A percentile compares a stretch with the other conserved stretches of the same genome.
These are phyloP conservation scores for Sminthurides aquaticus DNA, from an alignment of 2,888 invertebrate genomes.

Conservation along the genomic window DNA sequence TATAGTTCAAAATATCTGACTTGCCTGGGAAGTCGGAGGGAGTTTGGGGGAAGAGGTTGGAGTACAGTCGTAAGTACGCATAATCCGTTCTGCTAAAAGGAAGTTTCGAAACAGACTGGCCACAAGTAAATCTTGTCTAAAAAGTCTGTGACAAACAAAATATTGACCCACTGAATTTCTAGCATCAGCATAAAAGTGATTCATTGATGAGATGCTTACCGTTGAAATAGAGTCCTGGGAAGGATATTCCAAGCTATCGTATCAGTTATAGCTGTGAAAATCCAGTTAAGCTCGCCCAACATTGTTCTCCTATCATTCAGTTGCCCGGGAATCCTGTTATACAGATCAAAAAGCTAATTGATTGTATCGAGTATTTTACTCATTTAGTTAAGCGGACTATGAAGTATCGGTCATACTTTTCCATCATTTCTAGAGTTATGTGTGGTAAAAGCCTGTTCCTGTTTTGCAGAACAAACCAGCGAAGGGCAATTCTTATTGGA, in stretches of 20 bases:
- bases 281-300: slow-evolving; percentile 99
- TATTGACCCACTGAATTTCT: no score
- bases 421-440: slow-evolving; percentile 75
- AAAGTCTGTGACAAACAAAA: slow-evolving; percentile 80
- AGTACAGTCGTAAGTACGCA: slow-evolving; percentile 92
- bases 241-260: slow-evolving; percentile 98
- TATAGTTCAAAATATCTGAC: slow-evolving; percentile 1
- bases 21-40: slow-evolving; percentile 75
- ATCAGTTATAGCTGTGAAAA: slow-evolving; percentile 98
- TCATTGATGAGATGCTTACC: slow-evolving; percentile 9
- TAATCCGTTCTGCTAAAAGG: slow-evolving; percentile 88
- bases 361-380: no score
- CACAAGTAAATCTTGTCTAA: slow-evolving; percentile 95
- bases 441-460: slow-evolving; percentile 72
- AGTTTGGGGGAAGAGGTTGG: slow-evolving; percentile 88
- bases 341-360: no score
- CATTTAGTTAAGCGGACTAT: no score
- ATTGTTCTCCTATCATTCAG: slow-evolving; percentile 90
- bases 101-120: slow-evolving; percentile 97
- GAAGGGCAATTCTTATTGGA: slow-evolving; percentile 89
- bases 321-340: slow-evolving; percentile 80
- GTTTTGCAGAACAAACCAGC: slow-evolving; percentile 87
- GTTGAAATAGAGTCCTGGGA: slow-evolving; percentile 50
- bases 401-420: slow-evolving; percentile 75
- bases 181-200: no score